Conservation (phyloP, 1,140 invertebrate genomes). For the Metaphire vulgaris region DNA sequence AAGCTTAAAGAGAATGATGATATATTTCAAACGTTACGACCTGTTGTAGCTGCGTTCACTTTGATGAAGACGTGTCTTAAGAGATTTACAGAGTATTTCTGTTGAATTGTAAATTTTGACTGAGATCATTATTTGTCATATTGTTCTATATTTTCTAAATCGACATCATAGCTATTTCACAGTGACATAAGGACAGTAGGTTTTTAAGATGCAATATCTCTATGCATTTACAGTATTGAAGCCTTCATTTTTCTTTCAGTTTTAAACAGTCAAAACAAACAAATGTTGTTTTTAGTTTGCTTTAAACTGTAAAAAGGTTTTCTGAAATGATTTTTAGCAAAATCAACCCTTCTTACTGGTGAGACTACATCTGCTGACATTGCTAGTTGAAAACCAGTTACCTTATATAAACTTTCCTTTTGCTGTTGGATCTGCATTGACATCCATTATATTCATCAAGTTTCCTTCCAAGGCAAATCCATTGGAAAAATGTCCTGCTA, state of each 20-base stretch:
- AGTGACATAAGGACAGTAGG: neutral
- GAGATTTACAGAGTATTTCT: too few relatives aligned
- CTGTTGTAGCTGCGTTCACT: too few relatives aligned
- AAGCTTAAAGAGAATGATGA: too few relatives aligned
- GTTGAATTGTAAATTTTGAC: too few relatives aligned
- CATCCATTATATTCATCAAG: neutral
- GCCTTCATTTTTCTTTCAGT: neutral
- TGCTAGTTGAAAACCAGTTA: neutral
- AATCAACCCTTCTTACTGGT: conserved; percentile 3
- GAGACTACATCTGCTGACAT: neutral
- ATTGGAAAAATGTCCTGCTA: too few relatives aligned
- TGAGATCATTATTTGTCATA: too few relatives aligned
- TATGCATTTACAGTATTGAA: neutral
- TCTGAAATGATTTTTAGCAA: neutral
- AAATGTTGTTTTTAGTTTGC: neutral
- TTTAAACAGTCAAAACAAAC: neutral
- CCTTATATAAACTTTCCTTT: neutral
- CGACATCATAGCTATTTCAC: neutral
- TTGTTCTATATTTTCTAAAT: too few relatives aligned
- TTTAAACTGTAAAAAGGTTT: neutral
- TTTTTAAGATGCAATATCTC: neutral
- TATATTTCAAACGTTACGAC: too few relatives aligned
- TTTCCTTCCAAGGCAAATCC: too few relatives aligned
- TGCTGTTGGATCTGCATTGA: neutral
- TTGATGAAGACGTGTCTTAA: too few relatives aligned